Conservation (phyloP, 2,888 invertebrate genomes). For the Andrena camellia region DNA sequence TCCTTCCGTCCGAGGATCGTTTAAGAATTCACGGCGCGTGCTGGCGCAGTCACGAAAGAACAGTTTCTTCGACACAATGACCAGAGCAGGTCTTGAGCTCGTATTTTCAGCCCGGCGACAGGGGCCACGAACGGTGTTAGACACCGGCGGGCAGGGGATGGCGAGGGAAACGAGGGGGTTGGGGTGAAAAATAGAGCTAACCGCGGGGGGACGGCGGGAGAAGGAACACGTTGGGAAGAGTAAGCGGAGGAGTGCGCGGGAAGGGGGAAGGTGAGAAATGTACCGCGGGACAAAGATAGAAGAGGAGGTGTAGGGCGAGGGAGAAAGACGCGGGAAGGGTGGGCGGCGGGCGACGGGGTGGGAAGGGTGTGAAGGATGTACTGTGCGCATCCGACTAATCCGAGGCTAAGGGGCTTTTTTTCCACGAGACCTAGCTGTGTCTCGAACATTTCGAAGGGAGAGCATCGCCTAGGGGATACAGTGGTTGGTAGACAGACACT, state of each 20-base stretch:
- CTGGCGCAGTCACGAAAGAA: constrained; percentile 42
- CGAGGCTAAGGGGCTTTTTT: constrained; percentile 38
- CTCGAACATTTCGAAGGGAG: no score
- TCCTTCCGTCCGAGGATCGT: constrained; percentile 11
- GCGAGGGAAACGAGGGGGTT: constrained; percentile 14
- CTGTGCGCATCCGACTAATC: constrained; percentile 71
- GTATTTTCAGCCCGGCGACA: constrained; percentile 58
- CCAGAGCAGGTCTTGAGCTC: constrained; percentile 27
- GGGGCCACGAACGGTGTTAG: background rate
- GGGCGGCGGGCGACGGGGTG: background rate
- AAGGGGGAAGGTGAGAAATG: background rate
- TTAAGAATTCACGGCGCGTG: constrained; percentile 58
- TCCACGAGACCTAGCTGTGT: background rate
- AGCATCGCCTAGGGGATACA: no score
- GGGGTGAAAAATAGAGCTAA: constrained; percentile 46
- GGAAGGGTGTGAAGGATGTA: constrained; percentile 48
- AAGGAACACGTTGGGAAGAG: constrained; percentile 33
- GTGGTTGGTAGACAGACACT: no score
- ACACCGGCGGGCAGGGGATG: background rate
- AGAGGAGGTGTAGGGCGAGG: background rate
- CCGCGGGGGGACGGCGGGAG: background rate
- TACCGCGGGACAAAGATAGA: background rate
- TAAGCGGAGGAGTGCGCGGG: background rate
- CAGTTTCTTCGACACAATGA: constrained; percentile 55
- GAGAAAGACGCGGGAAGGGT: constrained; percentile 32